Evolutionary conservation across 1,140 invertebrate genomes (phyloP), one percentile per base, ranked within the genome.

Genomic region (Harlomillsia oculata): DNA sequence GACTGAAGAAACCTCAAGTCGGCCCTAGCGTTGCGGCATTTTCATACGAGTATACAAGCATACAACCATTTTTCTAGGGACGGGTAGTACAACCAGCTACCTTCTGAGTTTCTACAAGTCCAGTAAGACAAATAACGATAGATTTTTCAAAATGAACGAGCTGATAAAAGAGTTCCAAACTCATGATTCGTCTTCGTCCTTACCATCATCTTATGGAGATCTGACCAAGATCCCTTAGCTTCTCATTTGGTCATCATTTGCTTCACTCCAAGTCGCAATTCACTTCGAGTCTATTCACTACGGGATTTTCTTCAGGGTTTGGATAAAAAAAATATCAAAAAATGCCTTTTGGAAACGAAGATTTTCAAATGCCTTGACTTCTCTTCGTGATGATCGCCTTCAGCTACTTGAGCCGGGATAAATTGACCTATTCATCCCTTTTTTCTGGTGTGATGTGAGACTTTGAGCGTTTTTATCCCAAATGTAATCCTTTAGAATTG

Each of bases 71-170:
- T 37, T 14, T 18, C 29, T n/a, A 36, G 43, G 30, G 29, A n/a
- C 25, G 40, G 41, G 32, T 26, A 40, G 37, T 41, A 44, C 39
- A 16, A 54, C 16, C 52, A 30, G 39, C 39, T 49, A 34, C 41
- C 40, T 55, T 45, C 41, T 45, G 11, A 21, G 21, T 43, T 3
- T 34, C 16, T 51, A 41, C 49, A 60, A 57, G 51, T n/a, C n/a
- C n/a, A 57, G 49, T 56, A 63, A 63, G 62, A 63, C 62, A 63
- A 63, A 63, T 63, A 63, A 60, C 56, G 57, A 56, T 56, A 60
- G 62, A 63, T 63, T 60, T 63, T 63, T 63, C 62, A 63, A 60
- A 63, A 54, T 57, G 60, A 57, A 54, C 51, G 40, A 62, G 53
- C 56, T 53, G 56, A 59, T 53, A 59, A 53, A 53, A 44, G 44